These are phyloP conservation scores for Biston betularia DNA, from an alignment of 2,888 invertebrate genomes.

Conservation along the genomic window DNA sequence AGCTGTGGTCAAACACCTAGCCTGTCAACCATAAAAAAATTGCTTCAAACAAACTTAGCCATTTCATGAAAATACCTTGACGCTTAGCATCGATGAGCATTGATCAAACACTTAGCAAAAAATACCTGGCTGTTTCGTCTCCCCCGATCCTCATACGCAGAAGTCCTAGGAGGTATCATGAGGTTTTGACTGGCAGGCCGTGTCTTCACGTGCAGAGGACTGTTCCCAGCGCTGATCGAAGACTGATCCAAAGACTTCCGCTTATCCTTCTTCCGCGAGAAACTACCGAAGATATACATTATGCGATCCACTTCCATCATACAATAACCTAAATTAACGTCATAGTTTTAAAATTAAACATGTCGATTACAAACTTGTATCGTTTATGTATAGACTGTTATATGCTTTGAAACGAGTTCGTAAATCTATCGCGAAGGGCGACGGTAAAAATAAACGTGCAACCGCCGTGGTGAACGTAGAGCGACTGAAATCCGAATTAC, in stretches of 20 bases:
- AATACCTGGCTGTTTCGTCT: conserved; percentile 50
- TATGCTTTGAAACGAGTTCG: conserved; percentile 46
- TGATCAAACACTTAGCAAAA: neutral
- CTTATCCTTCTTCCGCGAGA: conserved; percentile 85
- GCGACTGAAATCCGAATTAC: conserved; percentile 54
- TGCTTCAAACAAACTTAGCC: too few species aligned
- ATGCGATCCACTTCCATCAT: conserved; percentile 87
- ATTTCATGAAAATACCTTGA: too few species aligned
- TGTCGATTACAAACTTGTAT: neutral
- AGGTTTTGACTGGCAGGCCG: conserved; percentile 68
- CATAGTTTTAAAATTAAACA: neutral
- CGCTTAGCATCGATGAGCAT: too few species aligned
- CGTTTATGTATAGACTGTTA: conserved; percentile 1
- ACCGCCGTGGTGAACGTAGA: conserved; percentile 48
- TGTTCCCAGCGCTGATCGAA: conserved; percentile 79
- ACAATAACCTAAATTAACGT: neutral
- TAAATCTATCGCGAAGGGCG: conserved; percentile 52
- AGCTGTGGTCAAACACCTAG: too few species aligned
- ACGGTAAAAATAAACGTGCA: conserved; percentile 64
- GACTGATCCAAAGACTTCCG: conserved; percentile 79
- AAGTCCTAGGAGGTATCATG: conserved; percentile 70
- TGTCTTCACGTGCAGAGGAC: conserved; percentile 66
- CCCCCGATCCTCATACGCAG: conserved; percentile 62
- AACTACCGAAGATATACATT: conserved; percentile 88
- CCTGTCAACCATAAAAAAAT: too few species aligned